These are phyloP conservation scores for Petrocephalus microphthalmus DNA, from an alignment of 2,113 vertebrate species.

Conservation along the genomic window DNA sequence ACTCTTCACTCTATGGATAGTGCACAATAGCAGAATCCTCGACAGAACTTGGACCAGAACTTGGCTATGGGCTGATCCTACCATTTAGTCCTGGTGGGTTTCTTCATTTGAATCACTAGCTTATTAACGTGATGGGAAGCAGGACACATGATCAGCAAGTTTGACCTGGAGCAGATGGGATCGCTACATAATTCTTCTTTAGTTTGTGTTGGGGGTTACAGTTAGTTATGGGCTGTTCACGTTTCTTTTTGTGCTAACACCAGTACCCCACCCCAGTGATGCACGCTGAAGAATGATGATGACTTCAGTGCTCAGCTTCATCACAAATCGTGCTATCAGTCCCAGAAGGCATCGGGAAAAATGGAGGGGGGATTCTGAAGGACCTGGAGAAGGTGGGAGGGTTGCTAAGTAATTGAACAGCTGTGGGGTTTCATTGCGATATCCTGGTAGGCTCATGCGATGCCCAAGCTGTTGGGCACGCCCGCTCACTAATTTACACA, in stretches of 20 bases:
- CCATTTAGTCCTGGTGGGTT: not conserved
- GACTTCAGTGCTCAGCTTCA: not conserved
- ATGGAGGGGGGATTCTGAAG: not conserved
- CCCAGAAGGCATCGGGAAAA: not conserved
- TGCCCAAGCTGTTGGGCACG: not conserved
- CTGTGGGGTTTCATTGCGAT: not conserved
- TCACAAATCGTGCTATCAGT: not conserved
- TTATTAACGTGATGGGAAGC: not conserved
- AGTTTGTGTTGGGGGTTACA: not conserved
- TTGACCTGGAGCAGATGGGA: not conserved
- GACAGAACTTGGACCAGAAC: not conserved
- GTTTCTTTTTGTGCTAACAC: not conserved
- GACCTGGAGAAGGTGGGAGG: not conserved
- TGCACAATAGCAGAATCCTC: not conserved
- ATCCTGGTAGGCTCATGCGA: not conserved
- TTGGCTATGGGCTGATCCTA: not conserved
- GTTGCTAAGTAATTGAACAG: not conserved
- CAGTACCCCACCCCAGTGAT: not conserved
- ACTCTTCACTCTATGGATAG: not conserved
- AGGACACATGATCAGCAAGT: not conserved
- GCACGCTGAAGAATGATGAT: not conserved
- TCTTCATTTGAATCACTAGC: not conserved
- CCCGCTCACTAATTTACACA: not conserved
- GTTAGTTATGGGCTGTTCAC: not conserved
- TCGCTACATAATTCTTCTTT: too few relatives aligned